Percentiles rank a stretch among this genome's conserved stretches.
These are phyloP conservation scores for Fragum sueziense DNA, from an alignment of 2,888 invertebrate genomes.

Conservation along the genomic window DNA sequence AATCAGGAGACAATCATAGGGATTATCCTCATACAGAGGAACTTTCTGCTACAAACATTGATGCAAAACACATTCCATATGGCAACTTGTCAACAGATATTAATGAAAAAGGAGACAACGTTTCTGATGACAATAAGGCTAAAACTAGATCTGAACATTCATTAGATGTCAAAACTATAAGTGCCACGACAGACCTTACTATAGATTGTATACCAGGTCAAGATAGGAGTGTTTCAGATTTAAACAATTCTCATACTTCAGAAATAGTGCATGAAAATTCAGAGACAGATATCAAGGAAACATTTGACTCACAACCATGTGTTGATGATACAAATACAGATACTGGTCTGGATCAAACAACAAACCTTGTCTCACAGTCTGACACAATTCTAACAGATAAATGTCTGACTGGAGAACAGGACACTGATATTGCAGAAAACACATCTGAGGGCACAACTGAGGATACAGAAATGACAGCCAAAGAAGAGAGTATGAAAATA, in stretches of 20 bases:
- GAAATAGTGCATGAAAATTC: too few relatives aligned
- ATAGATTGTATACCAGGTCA: too few relatives aligned
- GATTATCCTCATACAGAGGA: background rate
- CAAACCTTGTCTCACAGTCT: too few relatives aligned
- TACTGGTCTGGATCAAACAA: background rate
- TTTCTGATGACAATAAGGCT: background rate
- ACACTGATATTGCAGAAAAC: conserved; percentile 19
- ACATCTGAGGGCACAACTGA: background rate
- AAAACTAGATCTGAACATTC: background rate
- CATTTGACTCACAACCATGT: background rate
- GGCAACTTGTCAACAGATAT: background rate
- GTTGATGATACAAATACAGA: background rate
- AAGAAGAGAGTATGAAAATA: too few relatives aligned
- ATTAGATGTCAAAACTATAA: background rate
- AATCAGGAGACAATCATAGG: background rate
- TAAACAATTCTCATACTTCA: too few relatives aligned
- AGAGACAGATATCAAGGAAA: too few relatives aligned
- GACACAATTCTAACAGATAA: too few relatives aligned
- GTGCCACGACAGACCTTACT: background rate
- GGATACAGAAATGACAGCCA: background rate
- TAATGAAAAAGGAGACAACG: background rate
- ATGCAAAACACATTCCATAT: background rate
- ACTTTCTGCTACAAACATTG: background rate
- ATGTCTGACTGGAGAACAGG: background rate
- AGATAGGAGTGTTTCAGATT: too few relatives aligned